Evolutionary conservation across 2,888 invertebrate species (phyloP), one percentile per base, ranked within the genome.

Genomic region (Bombyx huttoni): DNA sequence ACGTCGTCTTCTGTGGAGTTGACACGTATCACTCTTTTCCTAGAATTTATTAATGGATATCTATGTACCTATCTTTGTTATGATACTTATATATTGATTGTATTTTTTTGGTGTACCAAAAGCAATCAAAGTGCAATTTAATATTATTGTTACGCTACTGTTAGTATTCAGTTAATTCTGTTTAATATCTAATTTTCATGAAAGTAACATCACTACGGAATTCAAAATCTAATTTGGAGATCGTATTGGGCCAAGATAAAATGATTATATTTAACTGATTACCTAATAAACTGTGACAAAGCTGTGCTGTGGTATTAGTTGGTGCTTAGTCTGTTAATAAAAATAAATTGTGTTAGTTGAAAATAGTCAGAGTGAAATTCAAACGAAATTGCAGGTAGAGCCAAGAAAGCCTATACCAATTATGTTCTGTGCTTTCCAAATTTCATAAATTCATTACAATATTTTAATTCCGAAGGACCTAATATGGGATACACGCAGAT

Each of bases 1-100:
- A 93, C 91, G 87, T 92, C 91, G 89, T 93, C 93, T 80, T 92
- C 91, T 86, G 92, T 91, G 89, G 90, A 91, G 91, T 90, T 91
- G 89, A 91, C 91, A 91, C 91, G 91, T 86, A 92, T 91, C 90
- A 92, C 92, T 89, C 92, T 91, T 90, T 92, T 91, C 89, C 91
- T 91, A 91, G 89, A 91, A 91, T 89, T 84, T 86, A 85, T 88
- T 88, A 87, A 87, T 85, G 75, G 71, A 81, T 79, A 73, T 85
- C 86, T 86, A 86, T 86, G 85, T 88, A 88, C 86, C 87, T 84
- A 53, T 53, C 50, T 52, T 46, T 13, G 50, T 52, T 48, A 46
- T 49, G 50, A 50, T 54, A 51, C 13, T 49, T 52, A 49, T 47
- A 51, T n/a, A 51, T 49, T 24, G 45, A 48, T 49, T 40, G 12